These are phyloP conservation scores for Hoplostethus atlanticus DNA, from an alignment of 2,797 vertebrate species.

Conservation along the genomic window DNA sequence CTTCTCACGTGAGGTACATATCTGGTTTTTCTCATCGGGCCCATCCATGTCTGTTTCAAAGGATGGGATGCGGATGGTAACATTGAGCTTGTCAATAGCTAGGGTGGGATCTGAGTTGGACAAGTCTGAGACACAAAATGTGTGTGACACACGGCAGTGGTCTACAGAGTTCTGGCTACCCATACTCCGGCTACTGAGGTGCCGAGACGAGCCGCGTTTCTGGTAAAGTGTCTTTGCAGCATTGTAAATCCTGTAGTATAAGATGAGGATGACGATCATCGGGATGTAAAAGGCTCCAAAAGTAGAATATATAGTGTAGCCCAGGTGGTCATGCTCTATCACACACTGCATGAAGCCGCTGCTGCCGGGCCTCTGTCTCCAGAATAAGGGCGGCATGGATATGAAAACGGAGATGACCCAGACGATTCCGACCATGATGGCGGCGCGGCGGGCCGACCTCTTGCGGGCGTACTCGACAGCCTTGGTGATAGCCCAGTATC, in stretches of 20 bases:
- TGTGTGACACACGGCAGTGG: constrained; percentile 86
- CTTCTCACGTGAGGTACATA: constrained; percentile 87
- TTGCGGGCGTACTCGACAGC: constrained; percentile 90
- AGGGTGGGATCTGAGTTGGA: constrained; percentile 86
- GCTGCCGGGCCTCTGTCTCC: constrained; percentile 81
- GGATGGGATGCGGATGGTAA: constrained; percentile 76
- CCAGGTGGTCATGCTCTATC: constrained; percentile 89
- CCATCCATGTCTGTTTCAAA: constrained; percentile 82
- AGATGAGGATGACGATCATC: constrained; percentile 89
- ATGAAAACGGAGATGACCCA: constrained; percentile 92
- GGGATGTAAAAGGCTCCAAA: constrained; percentile 93
- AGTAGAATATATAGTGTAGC: constrained; percentile 92
- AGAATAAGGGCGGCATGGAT: constrained; percentile 91
- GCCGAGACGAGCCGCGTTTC: constrained; percentile 90
- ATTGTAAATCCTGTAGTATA: constrained; percentile 91
- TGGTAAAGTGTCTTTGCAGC: constrained; percentile 92
- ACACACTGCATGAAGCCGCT: constrained; percentile 80
- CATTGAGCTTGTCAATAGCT: constrained; percentile 82
- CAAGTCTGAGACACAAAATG: constrained; percentile 88
- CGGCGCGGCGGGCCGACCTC: constrained; percentile 86
- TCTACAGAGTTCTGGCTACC: constrained; percentile 89
- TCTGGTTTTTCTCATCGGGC: constrained; percentile 86
- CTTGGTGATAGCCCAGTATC: constrained; percentile 94
- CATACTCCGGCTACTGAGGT: constrained; percentile 87
- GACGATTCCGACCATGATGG: constrained; percentile 85